Evolutionary conservation across 2,797 vertebrate genomes (phyloP), one percentile per base, ranked within the genome.

Genomic region (Phrynocephalus vlangalii): DNA sequence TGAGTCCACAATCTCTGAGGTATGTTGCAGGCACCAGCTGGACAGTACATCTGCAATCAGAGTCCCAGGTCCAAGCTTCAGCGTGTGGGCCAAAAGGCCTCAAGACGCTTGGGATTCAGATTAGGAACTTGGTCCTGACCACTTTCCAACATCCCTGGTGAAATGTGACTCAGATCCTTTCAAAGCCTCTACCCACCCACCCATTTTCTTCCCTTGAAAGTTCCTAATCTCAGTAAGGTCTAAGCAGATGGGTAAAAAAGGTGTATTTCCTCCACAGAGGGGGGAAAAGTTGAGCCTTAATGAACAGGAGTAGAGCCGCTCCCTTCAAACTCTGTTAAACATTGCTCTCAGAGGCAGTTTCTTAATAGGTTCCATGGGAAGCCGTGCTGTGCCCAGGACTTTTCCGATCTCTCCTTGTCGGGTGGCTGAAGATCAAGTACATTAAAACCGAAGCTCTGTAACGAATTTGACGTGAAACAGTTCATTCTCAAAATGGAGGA

Each of bases 391-490:
- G 52, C 33, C 18, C 56, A 87, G 52, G 76, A n/a, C 50, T 48
- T 63, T 66, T 87, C n/a, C 20, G 26, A 48, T 56, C 67, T 52
- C 83, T 87, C 78, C 66, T 76, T 26, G 79, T 66, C 66, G 56
- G 50, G 50, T 72, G 82, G 78, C n/a, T 22, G 77, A 86, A 90
- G 85, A 81, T 81, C 86, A 87, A 82, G 82, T 56, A 78, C 66
- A 88, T 85, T 85, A 90, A 90, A 90, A 76, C 28, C 81, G 82
- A 84, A 87, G 70, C 15, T 26, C 33, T 73, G 77, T 75, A 84
- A 87, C 33, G 30, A 71, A 88, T 81, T 84, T 84, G 73, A 84
- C 68, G 85, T 5, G 33, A 56, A 89, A n/a, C 22, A 11, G 66
- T 52, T 82, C 9, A 44, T 87, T 28, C 73, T 75, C 52, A 48